Evolutionary conservation across 53 echinoderm and acorn worm genomes (phyloP).

Genomic region (Hippasteria phrygiana): DNA sequence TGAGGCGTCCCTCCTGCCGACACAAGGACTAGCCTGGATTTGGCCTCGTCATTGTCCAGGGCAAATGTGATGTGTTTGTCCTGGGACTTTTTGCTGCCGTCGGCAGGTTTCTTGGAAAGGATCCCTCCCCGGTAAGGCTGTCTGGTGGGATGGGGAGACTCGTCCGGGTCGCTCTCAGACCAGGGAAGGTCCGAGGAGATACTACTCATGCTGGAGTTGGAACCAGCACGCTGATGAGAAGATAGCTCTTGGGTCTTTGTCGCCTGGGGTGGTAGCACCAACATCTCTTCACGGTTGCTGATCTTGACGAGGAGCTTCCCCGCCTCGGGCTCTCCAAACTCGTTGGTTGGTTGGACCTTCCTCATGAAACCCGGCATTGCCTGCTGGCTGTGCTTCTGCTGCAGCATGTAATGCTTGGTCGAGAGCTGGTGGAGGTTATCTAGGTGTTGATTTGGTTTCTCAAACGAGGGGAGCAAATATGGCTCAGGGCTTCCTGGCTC

Average conservation of each 20-base stretch:
- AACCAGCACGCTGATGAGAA: slow-evolving; percentile 55
- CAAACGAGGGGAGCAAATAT: slow-evolving; percentile 46
- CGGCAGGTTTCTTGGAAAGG: slow-evolving; percentile 64
- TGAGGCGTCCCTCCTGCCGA: background rate
- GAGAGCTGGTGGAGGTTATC: slow-evolving; percentile 63
- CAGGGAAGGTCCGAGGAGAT: slow-evolving; percentile 67
- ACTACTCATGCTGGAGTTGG: slow-evolving; percentile 79
- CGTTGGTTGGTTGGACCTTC: slow-evolving; percentile 59
- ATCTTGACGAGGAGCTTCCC: slow-evolving; percentile 47
- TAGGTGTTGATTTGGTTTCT: slow-evolving; percentile 42
- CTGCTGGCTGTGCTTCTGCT: slow-evolving; percentile 42
- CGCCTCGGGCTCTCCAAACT: slow-evolving; percentile 52
- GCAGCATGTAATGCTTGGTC: slow-evolving; percentile 28
- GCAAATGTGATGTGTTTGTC: slow-evolving; percentile 87
- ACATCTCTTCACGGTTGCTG: slow-evolving; percentile 36
- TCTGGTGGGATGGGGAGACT: slow-evolving; percentile 40
- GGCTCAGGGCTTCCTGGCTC: slow-evolving; percentile 6
- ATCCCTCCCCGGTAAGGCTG: slow-evolving; percentile 69
- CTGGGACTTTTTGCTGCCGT: slow-evolving; percentile 65
- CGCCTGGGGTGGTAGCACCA: slow-evolving; percentile 6
- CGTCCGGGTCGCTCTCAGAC: slow-evolving; percentile 71
- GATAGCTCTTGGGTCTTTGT: background rate
- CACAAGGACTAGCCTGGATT: background rate
- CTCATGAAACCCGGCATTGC: slow-evolving; percentile 70
- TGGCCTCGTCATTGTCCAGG: slow-evolving; percentile 56